A percentile compares a stretch with the other conserved stretches of the same genome.
These are phyloP conservation scores for Distichodus sexfasciatus DNA, from an alignment of 2,797 vertebrate species.

Conservation along the genomic window DNA sequence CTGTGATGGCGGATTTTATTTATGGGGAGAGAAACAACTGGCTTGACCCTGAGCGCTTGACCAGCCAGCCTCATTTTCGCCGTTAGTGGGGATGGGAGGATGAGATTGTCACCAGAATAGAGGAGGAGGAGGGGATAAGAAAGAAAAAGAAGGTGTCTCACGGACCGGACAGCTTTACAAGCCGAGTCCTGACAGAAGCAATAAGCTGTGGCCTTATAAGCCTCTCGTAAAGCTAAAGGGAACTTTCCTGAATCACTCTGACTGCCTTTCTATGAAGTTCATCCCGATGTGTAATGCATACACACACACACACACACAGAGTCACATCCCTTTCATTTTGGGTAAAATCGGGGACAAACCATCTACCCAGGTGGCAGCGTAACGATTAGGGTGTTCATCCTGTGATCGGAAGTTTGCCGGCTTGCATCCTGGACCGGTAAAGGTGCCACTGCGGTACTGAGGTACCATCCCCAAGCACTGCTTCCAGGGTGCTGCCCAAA, in stretches of 20 bases:
- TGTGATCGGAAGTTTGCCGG: no score
- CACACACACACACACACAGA: background rate
- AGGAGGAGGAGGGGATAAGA: background rate
- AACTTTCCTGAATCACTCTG: background rate
- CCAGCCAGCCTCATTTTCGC: conserved; percentile 16
- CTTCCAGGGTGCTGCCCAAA: no score
- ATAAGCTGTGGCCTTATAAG: background rate
- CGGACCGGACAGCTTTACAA: conserved; percentile 27
- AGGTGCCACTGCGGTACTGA: no score
- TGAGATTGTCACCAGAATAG: conserved; percentile 30
- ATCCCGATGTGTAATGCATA: no score
- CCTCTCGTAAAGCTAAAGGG: background rate
- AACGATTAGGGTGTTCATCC: no score
- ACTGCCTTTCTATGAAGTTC: background rate
- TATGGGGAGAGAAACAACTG: conserved; percentile 26
- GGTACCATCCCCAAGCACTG: no score
- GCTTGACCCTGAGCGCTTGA: conserved; percentile 30
- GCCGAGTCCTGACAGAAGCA: background rate
- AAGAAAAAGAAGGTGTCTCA: conserved; percentile 25
- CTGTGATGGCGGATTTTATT: conserved; percentile 43
- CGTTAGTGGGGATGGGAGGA: conserved; percentile 7
- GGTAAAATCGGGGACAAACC: no score
- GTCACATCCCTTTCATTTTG: no score
- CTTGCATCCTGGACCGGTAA: no score
- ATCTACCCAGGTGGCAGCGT: no score